Evolutionary conservation across 2,797 vertebrate genomes (phyloP).

Genomic region (Erpetoichthys calabaricus): DNA sequence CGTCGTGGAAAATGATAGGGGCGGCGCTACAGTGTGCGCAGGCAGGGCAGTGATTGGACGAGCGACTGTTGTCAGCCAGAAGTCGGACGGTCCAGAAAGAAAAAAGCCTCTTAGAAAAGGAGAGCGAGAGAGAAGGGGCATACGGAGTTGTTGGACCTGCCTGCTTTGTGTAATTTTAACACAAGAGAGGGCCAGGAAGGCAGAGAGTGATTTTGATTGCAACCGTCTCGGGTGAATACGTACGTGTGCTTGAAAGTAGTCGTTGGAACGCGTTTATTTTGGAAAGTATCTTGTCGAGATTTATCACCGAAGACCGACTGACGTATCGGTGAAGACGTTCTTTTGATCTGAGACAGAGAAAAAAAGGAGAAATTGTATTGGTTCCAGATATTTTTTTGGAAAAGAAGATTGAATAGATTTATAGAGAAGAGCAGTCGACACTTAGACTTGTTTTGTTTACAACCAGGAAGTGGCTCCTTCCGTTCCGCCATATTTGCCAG

Average conservation of each 20-base stretch:
- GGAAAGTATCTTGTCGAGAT: no score
- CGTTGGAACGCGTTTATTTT: no score
- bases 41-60: not conserved
- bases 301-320: no score
- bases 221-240: no score
- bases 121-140: not conserved
- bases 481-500: slow-evolving; percentile 17
- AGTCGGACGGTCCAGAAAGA: not conserved
- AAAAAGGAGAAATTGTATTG: no score
- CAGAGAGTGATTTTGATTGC: not conserved
- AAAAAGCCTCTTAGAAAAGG: not conserved
- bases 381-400: no score
- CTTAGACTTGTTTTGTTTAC: slow-evolving; percentile 4
- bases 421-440: slow-evolving; percentile 11
- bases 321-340: no score
- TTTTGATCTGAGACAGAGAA: no score
- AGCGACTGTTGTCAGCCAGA: not conserved
- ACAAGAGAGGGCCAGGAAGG: not conserved
- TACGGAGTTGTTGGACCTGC: not conserved
- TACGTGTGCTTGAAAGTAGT: no score
- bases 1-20: not conserved
- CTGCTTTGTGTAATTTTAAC: not conserved
- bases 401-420: slow-evolving; percentile 9
- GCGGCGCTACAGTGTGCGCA: not conserved
- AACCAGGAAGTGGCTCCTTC: slow-evolving; percentile 14